These are phyloP conservation scores for Tyrophagus putrescentiae DNA, from an alignment of 1,140 invertebrate genomes.

Conservation along the genomic window DNA sequence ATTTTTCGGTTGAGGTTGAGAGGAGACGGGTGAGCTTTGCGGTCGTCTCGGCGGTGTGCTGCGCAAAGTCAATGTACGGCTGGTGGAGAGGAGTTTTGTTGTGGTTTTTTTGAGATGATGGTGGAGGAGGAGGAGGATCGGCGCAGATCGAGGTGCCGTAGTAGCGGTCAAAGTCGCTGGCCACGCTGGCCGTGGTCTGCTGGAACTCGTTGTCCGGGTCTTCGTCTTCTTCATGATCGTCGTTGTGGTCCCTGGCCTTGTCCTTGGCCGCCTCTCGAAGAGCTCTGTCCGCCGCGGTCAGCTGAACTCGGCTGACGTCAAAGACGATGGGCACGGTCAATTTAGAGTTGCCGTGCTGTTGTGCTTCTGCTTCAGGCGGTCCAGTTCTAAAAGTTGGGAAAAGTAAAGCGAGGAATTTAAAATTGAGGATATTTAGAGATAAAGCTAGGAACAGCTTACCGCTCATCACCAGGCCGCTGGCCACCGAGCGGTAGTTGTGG, in stretches of 20 bases:
- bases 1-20: not conserved
- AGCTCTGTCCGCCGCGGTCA: not conserved
- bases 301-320: not conserved
- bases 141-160: not conserved
- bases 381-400: not conserved
- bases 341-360: not conserved
- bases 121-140: too few species aligned
- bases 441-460: not conserved
- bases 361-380: constrained; percentile 1
- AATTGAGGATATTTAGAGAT: not conserved
- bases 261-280: too few species aligned
- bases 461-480: not conserved
- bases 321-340: not conserved
- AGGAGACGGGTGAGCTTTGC: not conserved
- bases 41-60: not conserved
- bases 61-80: constrained; percentile 5
- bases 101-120: too few species aligned
- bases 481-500: not conserved
- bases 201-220: not conserved
- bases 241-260: not conserved
- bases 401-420: not conserved
- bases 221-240: not conserved
- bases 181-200: not conserved
- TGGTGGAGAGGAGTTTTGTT: not conserved
- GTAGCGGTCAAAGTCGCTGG: not conserved